A percentile compares a stretch with the other conserved stretches of the same genome.
These are phyloP conservation scores for Ctenosaura bakeri DNA, from an alignment of 2,797 vertebrate species.

Conservation along the genomic window DNA sequence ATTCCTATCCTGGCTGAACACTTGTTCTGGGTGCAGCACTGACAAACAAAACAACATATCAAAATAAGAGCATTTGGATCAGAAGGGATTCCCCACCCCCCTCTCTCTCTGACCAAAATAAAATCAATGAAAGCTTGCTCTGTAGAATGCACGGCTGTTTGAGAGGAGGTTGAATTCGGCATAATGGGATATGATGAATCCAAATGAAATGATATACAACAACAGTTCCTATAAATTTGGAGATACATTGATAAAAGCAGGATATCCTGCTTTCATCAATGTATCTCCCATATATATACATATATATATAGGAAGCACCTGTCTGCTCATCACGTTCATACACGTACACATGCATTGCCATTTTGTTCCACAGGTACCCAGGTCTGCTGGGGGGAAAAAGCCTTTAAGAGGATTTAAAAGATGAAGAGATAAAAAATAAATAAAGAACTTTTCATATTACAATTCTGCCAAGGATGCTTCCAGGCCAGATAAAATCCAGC, in stretches of 20 bases:
- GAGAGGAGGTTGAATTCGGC: background rate
- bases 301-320: conserved; percentile 54
- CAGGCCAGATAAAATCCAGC: conserved; percentile 8
- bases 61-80: conserved; percentile 69
- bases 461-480: conserved; percentile 57
- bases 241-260: conserved; percentile 52
- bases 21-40: conserved; percentile 42
- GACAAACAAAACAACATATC: conserved; percentile 45
- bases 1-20: conserved; percentile 20
- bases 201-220: conserved; percentile 35
- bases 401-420: conserved; percentile 44
- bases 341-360: conserved; percentile 22
- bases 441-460: conserved; percentile 48
- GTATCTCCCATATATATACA: background rate
- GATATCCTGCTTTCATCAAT: background rate
- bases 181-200: background rate
- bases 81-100: conserved; percentile 31
- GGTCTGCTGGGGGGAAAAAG: conserved; percentile 15
- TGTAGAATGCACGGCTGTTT: conserved; percentile 38
- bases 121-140: conserved; percentile 17
- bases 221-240: conserved; percentile 1
- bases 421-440: conserved; percentile 46
- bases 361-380: conserved; percentile 41
- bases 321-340: conserved; percentile 34
- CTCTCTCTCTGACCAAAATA: conserved; percentile 62